Percentiles rank a stretch among this genome's conserved stretches.
Conservation (phyloP, 2,797 vertebrate species). For the Lophius americanus region DNA sequence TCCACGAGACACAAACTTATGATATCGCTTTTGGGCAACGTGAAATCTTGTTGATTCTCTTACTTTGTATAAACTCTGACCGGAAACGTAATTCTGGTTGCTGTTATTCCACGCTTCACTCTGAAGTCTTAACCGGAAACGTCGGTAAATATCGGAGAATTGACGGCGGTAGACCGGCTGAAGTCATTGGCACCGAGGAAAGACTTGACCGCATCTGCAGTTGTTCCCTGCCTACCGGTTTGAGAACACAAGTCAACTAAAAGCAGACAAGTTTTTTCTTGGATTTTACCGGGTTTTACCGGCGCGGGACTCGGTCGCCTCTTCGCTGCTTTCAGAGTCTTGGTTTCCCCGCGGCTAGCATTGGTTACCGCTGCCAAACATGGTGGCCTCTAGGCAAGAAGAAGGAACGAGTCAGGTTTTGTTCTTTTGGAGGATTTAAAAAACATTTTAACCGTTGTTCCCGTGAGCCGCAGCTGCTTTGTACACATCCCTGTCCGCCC, state of each 20-base stretch:
- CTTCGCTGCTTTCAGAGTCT: background rate
- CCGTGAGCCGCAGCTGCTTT: background rate
- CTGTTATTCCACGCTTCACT: constrained; percentile 21
- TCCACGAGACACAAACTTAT: too few relatives aligned
- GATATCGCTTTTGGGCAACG: too few relatives aligned
- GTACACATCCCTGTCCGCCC: background rate
- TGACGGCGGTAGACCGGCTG: constrained; percentile 34
- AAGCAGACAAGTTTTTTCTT: constrained; percentile 7
- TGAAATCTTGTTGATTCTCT: too few relatives aligned
- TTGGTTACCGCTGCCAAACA: constrained; percentile 67
- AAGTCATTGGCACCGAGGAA: constrained; percentile 53
- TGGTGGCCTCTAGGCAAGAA: constrained; percentile 64
- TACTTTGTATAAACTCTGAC: background rate
- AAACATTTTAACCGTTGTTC: background rate
- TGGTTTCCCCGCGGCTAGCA: constrained; percentile 48
- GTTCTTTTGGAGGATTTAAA: constrained; percentile 6
- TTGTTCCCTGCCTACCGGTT: background rate
- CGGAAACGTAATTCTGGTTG: constrained; percentile 21
- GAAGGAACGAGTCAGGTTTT: constrained; percentile 24
- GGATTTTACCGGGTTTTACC: constrained; percentile 3
- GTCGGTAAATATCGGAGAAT: fast-evolving
- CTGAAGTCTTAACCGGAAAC: constrained; percentile 32
- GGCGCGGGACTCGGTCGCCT: background rate
- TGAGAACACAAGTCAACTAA: background rate
- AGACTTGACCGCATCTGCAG: constrained; percentile 50